A percentile compares a stretch with the other conserved stretches of the same genome.
These are phyloP conservation scores for Matsumurasca onukii DNA, from an alignment of 1,140 invertebrate genomes.

Conservation along the genomic window DNA sequence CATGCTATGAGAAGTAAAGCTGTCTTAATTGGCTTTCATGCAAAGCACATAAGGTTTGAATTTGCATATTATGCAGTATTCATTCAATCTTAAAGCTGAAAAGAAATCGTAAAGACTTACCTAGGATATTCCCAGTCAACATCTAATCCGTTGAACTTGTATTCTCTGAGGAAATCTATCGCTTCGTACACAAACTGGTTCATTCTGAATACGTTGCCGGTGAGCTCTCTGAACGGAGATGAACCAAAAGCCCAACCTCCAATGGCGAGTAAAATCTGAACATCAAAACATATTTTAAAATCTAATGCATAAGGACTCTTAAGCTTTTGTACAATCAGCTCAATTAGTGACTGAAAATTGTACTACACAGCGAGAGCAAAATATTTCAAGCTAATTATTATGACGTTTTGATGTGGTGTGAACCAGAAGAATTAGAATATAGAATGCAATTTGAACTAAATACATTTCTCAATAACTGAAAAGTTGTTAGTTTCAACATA, in stretches of 20 bases:
- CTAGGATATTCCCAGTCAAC: constrained; percentile 96
- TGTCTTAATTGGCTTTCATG: no score
- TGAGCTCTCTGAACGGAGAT: constrained; percentile 89
- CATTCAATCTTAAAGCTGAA: no score
- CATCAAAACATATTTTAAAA: background rate
- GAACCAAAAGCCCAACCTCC: constrained; percentile 95
- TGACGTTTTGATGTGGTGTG: no score
- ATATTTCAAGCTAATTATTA: no score
- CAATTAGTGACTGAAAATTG: background rate
- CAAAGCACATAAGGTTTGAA: no score
- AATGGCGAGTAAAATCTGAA: constrained; percentile 80
- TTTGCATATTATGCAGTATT: no score
- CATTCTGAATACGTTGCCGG: constrained; percentile 88
- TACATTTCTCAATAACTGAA: background rate
- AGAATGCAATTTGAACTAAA: background rate
- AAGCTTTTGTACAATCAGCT: background rate
- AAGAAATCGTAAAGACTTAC: no score
- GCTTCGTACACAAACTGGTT: constrained; percentile 94
- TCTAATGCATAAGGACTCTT: background rate
- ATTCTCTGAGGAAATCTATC: constrained; percentile 87
- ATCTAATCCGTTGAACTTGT: constrained; percentile 93
- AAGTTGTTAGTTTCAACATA: background rate
- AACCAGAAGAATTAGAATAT: no score
- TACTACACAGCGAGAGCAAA: no score
- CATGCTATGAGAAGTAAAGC: no score